Evolutionary conservation across 2,797 vertebrate species (phyloP), one percentile per base, ranked within the genome.

Genomic region (Helicolenus hilgendorfi): DNA sequence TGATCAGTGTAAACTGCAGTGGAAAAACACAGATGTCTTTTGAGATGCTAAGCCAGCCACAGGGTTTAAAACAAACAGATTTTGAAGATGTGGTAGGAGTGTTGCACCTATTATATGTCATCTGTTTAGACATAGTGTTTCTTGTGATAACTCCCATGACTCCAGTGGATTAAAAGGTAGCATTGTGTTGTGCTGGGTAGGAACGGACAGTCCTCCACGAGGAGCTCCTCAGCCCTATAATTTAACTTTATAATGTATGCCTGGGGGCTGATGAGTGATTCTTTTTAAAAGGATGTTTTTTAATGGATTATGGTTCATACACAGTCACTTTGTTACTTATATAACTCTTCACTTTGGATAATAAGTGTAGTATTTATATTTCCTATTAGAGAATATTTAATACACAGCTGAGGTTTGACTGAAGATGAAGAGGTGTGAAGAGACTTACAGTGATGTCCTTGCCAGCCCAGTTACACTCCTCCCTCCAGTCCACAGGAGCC

Each of bases 401-500:
- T 62, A 5, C 58, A 63, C 5, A 20, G 24, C 11, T 56, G 4
- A 45, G 4, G 20, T 41, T 5, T 22, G 35, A 65, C 35, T 22
- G 27, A 3, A 60, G 15, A 1, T 68, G 14, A 63, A 15, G 1
- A 53, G 7, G 24, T 5, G n/a, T 38, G 53, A 81, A 33, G 20
- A 69, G 10, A 98, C 99, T 99, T 96, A 99, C 99, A 0, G 98
- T 98, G 91, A 99, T 99, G 84, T 99, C 99, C 92, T 99, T 99
- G 74, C 99, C 99, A 0, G 99, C 99, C 99, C 99, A 99, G 96
- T 99, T 99, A 89, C 99, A 99, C 92, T 99, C 99, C 92, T 99
- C 99, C 81, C 99, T 98, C 99, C 99, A 99, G 87, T 99, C 99
- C 70, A 99, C 99, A 0, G 98, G 98, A 0, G 99, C 99, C 0